These are phyloP conservation scores for Zeuzera pyrina DNA, from an alignment of 2,888 invertebrate genomes.

Conservation along the genomic window DNA sequence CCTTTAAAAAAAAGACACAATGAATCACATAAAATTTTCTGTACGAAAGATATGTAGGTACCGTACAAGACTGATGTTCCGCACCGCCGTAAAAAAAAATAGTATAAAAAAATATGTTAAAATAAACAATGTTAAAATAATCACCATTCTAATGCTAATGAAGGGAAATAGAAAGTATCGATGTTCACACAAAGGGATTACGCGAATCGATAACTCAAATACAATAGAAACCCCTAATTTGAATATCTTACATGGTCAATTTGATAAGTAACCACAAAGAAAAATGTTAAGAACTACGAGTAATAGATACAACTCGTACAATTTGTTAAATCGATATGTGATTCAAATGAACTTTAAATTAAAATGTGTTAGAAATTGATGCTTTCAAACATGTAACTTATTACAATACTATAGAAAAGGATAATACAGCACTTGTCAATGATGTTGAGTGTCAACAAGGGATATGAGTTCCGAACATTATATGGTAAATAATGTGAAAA, in stretches of 20 bases:
- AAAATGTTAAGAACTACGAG: conserved; percentile 11
- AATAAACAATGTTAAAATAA: conserved; percentile 1
- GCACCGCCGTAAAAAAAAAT: too few relatives aligned
- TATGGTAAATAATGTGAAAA: too few relatives aligned
- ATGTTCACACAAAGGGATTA: conserved; percentile 28
- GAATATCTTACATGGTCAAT: conserved; percentile 60
- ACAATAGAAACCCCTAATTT: conserved; percentile 27
- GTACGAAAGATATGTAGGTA: too few relatives aligned
- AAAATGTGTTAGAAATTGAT: background rate
- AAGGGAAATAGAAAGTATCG: conserved; percentile 23
- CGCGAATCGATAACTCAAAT: conserved; percentile 19
- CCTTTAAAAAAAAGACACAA: too few relatives aligned
- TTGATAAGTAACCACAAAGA: conserved; percentile 46
- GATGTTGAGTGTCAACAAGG: background rate
- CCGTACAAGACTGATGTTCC: too few relatives aligned
- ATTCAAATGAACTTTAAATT: conserved; percentile 38
- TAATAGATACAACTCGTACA: conserved; percentile 10
- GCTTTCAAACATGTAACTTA: background rate
- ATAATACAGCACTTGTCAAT: background rate
- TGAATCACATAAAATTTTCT: too few relatives aligned
- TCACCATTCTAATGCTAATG: conserved; percentile 24
- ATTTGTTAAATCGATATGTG: conserved; percentile 39
- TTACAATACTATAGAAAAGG: background rate
- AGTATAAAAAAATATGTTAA: too few relatives aligned
- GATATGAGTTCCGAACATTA: too few relatives aligned